Percentiles rank a stretch among this genome's conserved stretches.
Conservation (phyloP, 2,113 vertebrate species). For the Dendrocopos noguchii region DNA sequence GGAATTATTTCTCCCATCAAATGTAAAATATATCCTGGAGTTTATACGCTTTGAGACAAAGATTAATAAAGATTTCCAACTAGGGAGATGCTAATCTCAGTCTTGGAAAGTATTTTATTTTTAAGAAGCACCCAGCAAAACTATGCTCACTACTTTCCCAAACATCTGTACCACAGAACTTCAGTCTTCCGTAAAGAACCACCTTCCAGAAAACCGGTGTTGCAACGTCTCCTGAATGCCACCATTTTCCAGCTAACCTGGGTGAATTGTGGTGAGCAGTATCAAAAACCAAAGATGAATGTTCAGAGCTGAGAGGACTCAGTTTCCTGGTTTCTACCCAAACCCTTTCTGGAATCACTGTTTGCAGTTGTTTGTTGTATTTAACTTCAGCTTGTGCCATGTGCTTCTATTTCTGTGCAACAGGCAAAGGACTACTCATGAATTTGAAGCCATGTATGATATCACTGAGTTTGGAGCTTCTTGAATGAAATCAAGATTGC, state of each 20-base stretch:
- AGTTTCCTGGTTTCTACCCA: background rate
- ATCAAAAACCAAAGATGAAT: background rate
- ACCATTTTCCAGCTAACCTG: background rate
- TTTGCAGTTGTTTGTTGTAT: background rate
- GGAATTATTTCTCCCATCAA: background rate
- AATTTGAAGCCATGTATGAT: background rate
- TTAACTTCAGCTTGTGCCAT: background rate
- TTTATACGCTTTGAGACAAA: background rate
- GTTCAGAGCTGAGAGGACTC: background rate
- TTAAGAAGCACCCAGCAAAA: background rate
- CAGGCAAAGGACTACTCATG: background rate
- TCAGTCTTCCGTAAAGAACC: background rate
- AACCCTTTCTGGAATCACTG: background rate
- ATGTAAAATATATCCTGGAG: background rate
- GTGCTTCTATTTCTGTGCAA: background rate
- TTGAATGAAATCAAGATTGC: background rate
- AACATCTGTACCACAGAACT: background rate
- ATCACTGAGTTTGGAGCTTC: background rate
- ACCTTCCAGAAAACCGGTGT: background rate
- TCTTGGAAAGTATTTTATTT: background rate
- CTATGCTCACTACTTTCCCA: background rate
- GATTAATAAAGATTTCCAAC: background rate
- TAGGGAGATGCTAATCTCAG: background rate
- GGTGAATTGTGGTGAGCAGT: background rate
- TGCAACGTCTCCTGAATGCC: background rate